Evolutionary conservation across 2,113 vertebrate species (phyloP), one percentile per base, ranked within the genome.

Genomic region (Desmodus rotundus): DNA sequence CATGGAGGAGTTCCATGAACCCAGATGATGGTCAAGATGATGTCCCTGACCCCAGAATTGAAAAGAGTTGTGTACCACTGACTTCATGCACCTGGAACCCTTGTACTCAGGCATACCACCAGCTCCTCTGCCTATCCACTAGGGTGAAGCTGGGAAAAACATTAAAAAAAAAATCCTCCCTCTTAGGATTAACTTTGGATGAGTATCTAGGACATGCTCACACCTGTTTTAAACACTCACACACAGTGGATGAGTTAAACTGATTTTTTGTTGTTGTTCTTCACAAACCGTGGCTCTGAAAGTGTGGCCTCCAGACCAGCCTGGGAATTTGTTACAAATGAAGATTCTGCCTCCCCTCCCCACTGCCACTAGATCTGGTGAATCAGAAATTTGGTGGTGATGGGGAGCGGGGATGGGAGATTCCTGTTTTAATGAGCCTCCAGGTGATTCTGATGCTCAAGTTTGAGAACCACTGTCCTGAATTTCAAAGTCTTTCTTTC

Each of bases 401-500:
- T 2, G 3, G 20, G 9, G 67, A 19, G 56, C 6, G 3, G 36
- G 14, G 8, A 6, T 45, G 17, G 38, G 74, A 22, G 58, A 63
- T n/a, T 54, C 56, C n/a, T 70, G 15, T 76, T 63, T 86, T 70
- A 22, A 76, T 8, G 54, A 90, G 43, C 14, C 33, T 78, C 58
- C 36, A 68, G 31, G 67, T 81, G n/a, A 68, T 61, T 67, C 65
- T 31, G 33, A 84, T 52, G 50, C 43, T 80, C 8, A 73, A 52
- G 65, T 52, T 11, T 63, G 52, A 87, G 65, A 26, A 65, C 45
- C 50, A 31, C 20, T 83, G 22, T 43, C 74, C 70, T 17, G 54
- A 54, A 63, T 89, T 68, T 78, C 13, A 67, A 43, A 38, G n/a
- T 77, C 54, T 92, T 26, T 54, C 26, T 86, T 93, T n/a, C 7